Conservation (phyloP, 1,140 invertebrate genomes). For the Calosoma granatense region DNA sequence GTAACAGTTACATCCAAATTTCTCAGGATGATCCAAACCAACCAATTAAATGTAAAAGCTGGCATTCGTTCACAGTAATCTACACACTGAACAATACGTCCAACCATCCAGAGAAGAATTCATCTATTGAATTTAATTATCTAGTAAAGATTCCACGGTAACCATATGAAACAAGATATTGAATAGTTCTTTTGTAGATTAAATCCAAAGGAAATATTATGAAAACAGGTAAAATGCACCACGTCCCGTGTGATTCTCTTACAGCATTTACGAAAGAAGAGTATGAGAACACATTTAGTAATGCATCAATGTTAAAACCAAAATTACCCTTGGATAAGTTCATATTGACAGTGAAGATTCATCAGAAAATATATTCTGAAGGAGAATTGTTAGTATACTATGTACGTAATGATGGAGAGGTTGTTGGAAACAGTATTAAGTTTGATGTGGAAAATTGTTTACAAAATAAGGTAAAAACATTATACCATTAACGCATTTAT, state of each 20-base stretch:
- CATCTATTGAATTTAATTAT: not conserved
- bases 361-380: conserved; percentile 11
- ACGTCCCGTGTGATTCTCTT: not conserved
- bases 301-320: conserved; percentile 16
- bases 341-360: conserved; percentile 12
- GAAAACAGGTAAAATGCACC: not conserved
- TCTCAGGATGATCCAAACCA: conserved; percentile 17
- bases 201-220: conserved; percentile 2
- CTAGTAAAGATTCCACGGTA: not conserved
- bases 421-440: conserved; percentile 13
- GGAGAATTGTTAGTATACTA: conserved; percentile 14
- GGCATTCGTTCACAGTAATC: conserved; percentile 22
- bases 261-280: too few relatives aligned
- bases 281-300: too few relatives aligned
- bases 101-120: too few relatives aligned
- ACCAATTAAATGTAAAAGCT: conserved; percentile 17
- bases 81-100: conserved; percentile 23
- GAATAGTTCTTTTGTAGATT: not conserved
- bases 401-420: conserved; percentile 13
- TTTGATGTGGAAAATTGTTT: conserved; percentile 15
- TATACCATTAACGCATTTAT: not conserved
- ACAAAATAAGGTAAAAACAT: conserved; percentile 11
- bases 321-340: conserved; percentile 15
- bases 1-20: conserved; percentile 21
- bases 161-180: not conserved